These are phyloP conservation scores for Ceramica pisi DNA, from an alignment of 2,888 invertebrate genomes.

Conservation along the genomic window DNA sequence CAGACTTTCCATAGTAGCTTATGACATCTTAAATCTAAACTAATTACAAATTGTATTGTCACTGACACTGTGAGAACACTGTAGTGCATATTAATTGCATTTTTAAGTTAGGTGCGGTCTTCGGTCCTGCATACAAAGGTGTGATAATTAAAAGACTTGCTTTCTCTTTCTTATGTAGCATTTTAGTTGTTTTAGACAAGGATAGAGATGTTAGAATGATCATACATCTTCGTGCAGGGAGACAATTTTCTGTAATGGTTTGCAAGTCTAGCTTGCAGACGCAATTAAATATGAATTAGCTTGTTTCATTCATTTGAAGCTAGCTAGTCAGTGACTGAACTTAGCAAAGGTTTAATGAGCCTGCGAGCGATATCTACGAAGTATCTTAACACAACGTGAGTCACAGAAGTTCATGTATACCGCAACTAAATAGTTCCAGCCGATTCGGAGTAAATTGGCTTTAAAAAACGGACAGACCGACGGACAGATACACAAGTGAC, in stretches of 20 bases:
- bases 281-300: slow-evolving; percentile 44
- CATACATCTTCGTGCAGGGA: slow-evolving; percentile 33
- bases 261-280: slow-evolving; percentile 29
- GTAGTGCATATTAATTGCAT: slow-evolving; percentile 57
- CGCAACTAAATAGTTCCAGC: too few relatives aligned
- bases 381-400: too few relatives aligned
- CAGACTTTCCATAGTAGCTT: slow-evolving; percentile 6
- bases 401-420: too few relatives aligned
- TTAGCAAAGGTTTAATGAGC: not conserved
- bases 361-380: too few relatives aligned
- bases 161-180: slow-evolving; percentile 32
- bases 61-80: slow-evolving; percentile 24
- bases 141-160: slow-evolving; percentile 41
- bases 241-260: slow-evolving; percentile 50
- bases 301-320: slow-evolving; percentile 12
- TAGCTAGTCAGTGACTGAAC: not conserved
- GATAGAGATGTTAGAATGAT: slow-evolving; percentile 12
- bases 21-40: slow-evolving; percentile 41
- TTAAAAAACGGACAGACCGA: too few relatives aligned
- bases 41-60: slow-evolving; percentile 46
- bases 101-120: slow-evolving; percentile 48
- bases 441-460: too few relatives aligned
- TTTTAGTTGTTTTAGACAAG: slow-evolving; percentile 5
- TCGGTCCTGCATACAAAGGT: slow-evolving; percentile 54
- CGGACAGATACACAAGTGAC: too few relatives aligned